Evolutionary conservation across 2,113 vertebrate genomes (phyloP), one percentile per base, ranked within the genome.

Genomic region (Ivindomyrus marchei): DNA sequence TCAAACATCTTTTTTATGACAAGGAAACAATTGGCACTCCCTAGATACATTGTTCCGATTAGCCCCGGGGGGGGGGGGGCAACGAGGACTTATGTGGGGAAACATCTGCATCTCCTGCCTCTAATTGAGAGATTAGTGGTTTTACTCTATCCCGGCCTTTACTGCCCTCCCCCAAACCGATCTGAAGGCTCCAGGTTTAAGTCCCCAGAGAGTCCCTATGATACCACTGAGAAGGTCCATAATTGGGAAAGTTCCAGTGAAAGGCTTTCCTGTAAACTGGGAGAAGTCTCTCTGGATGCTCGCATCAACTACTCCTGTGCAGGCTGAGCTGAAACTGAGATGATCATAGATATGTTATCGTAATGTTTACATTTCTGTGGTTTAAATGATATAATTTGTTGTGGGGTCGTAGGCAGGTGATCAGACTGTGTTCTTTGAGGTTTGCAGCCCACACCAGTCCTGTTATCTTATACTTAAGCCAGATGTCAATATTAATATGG

Each of bases 401-500:
- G 70, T 80, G 74, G 15, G 15, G 74, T 80, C 15, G 15, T 80
- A 42, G 31, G 11, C n/a, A 80, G 74, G 74, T 36, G 31, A 80
- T 42, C 74, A 80, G n/a, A 31, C 62, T 13, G 62, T 17, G 3
- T 15, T 27, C 17, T 80, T 80, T 80, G 74, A 80, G 74, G 74
- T 36, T 77, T 80, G 15, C 31, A 80, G 74, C 74, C 74, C 74
- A 42, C 36, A 80, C 13, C 74, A 42, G 36, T 42, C 31, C 74
- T 80, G 74, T 80, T 80, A 42, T 42, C 36, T 15, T 39, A 80
- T 80, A 80, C 74, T 42, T 80, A 80, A 42, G 74, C 74, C 31
- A 42, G 74, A 80, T 80, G 74, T 80, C 74, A 80, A 80, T 42
- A 80, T 36, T 42, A 80, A 80, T 80, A 80, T 80, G 74, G 74